A percentile compares a stretch with the other conserved stretches of the same genome.
phyloP scores from a whole-genome alignment of 2,113 vertebrate genomes.

The Galbula dea region DNA sequence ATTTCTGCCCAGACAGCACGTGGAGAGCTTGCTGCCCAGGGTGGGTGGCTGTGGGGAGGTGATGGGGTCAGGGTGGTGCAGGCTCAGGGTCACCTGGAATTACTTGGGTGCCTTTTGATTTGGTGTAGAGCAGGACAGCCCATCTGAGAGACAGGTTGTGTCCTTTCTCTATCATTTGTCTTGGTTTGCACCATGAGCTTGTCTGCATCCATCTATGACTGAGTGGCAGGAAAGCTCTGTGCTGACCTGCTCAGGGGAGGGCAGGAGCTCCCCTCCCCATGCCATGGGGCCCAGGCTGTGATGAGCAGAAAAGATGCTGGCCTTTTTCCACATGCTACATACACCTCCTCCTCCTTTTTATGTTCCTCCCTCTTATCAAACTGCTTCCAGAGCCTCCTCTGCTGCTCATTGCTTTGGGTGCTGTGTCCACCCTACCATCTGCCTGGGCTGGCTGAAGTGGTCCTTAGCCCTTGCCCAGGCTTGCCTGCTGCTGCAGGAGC shows the following conservation, averaged over 20 bases:
- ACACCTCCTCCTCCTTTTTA: background rate
- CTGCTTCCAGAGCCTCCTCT: background rate
- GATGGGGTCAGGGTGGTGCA: fast-evolving
- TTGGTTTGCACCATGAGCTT: background rate
- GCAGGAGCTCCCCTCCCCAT: background rate
- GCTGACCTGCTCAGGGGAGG: background rate
- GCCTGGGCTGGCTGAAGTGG: background rate
- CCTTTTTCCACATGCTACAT: background rate
- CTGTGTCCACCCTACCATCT: background rate
- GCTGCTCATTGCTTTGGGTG: background rate
- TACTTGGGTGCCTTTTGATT: background rate
- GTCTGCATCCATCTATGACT: background rate
- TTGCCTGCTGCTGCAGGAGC: background rate
- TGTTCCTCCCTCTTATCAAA: background rate
- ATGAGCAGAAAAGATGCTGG: background rate
- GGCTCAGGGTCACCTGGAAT: background rate
- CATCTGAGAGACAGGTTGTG: background rate
- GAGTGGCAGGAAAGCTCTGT: background rate
- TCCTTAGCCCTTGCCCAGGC: background rate
- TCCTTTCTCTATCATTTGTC: background rate
- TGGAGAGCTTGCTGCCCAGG: background rate
- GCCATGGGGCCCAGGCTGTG: background rate
- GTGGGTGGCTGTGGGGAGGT: fast-evolving
- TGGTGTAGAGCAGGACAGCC: background rate
- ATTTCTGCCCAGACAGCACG: background rate